Evolutionary conservation across 2,888 invertebrate genomes (phyloP).

Genomic region (Crocallis elinguaria): DNA sequence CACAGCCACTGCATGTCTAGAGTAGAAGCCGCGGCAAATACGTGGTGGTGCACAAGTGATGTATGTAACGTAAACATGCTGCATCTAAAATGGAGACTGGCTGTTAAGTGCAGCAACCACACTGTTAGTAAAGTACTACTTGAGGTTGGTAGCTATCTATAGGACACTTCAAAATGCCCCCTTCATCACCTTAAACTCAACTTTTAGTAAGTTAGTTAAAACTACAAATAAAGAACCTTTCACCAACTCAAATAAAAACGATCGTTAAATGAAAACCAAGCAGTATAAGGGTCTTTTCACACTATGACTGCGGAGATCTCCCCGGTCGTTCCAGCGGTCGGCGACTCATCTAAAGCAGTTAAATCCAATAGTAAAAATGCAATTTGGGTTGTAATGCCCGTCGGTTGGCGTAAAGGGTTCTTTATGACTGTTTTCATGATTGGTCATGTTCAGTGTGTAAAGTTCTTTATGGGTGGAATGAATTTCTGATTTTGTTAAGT

Average conservation of each 20-base stretch:
- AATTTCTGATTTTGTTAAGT: no score
- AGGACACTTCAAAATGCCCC: no score
- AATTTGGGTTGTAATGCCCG: conserved; percentile 9
- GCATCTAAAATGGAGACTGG: no score
- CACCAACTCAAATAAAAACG: conserved; percentile 5
- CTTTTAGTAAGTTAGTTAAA: no score
- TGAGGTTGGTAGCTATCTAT: no score
- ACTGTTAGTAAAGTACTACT: no score
- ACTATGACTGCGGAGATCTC: conserved; percentile 8
- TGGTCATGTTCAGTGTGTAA: not conserved
- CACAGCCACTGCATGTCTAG: no score
- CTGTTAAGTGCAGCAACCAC: no score
- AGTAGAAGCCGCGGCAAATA: no score
- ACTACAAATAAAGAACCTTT: conserved; percentile 8
- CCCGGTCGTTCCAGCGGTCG: conserved; percentile 5
- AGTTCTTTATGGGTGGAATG: conserved; percentile 8
- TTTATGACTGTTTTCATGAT: conserved; percentile 11
- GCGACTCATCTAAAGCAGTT: conserved; percentile 1
- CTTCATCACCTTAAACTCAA: no score
- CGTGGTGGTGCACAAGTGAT: no score
- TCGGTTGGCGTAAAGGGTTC: conserved; percentile 8
- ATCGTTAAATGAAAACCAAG: conserved; percentile 12
- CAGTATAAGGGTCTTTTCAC: conserved; percentile 5
- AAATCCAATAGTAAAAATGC: conserved; percentile 20
- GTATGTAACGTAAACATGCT: no score